Conservation (phyloP, 1,140 invertebrate genomes). For the Bombus cullumanus region DNA sequence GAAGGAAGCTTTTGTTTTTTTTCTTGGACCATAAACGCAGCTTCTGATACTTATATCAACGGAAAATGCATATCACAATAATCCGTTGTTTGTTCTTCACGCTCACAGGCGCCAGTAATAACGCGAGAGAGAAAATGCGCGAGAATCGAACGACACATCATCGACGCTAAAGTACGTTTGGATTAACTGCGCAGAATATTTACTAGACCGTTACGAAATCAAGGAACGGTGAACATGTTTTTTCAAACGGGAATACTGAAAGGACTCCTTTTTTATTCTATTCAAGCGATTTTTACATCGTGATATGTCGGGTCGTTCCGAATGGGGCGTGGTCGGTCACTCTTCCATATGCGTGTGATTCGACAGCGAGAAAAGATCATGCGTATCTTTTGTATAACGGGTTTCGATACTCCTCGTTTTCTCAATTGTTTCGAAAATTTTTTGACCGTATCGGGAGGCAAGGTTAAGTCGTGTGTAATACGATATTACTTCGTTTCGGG, state of each 20-base stretch:
- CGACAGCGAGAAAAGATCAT: conserved; percentile 29
- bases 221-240: conserved; percentile 37
- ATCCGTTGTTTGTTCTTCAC: conserved; percentile 44
- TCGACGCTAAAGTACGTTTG: conserved; percentile 36
- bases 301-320: conserved; percentile 24
- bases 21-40: conserved; percentile 29
- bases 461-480: conserved; percentile 17
- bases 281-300: neutral
- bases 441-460: neutral
- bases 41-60: conserved; percentile 19
- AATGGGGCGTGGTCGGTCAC: conserved; percentile 50
- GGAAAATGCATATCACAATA: conserved; percentile 43
- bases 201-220: conserved; percentile 28
- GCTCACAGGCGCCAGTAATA: conserved; percentile 16
- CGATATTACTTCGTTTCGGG: conserved; percentile 1
- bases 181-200: conserved; percentile 42
- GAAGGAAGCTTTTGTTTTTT: conserved; percentile 36
- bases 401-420: conserved; percentile 11
- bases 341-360: conserved; percentile 52
- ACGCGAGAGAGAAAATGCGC: conserved; percentile 19
- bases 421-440: neutral
- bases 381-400: conserved; percentile 18
- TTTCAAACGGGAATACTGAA: neutral
- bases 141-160: conserved; percentile 25
- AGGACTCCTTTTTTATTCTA: conserved; percentile 1